Evolutionary conservation across 2,113 vertebrate genomes (phyloP), one percentile per base, ranked within the genome.

Genomic region (Oncorhynchus nerka): DNA sequence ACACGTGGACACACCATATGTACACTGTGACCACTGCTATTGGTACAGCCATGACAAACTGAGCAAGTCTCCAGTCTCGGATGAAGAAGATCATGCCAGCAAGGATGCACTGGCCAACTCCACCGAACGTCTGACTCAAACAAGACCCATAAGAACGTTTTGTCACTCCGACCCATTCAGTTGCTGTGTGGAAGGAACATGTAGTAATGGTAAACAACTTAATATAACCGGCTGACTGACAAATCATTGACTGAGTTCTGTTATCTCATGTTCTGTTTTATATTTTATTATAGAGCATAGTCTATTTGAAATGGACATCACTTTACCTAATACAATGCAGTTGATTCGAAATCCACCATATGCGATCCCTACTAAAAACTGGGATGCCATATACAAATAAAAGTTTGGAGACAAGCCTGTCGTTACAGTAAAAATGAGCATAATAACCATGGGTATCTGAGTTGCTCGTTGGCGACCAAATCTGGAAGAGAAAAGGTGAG

Each of bases 11-110:
- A 87, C 79, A 96, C 96, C 91, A 84, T 15, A 92, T 70, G 9
- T 73, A 95, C 79, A 94, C 85, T 76, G 92, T 75, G 28, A 94
- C 71, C 0, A 86, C 22, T 3, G 87, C 84, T 1, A 90, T 0
- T 0, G 91, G 91, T 0, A 61, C 78, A 0, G 91, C 88, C 20
- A 90, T 90, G 16, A 89, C 79, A 0, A 95, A 74, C 11, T 97
- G 87, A 65, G 95, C 79, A 11, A 89, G 49, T 83, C 94, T 94
- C 96, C 95, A 96, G 91, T 93, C 91, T 8, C 75, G 92, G 71
- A 96, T 55, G 0, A 79, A 83, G 0, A 94, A 97, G 62, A 94
- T 89, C 6, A 95, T 13, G 0, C 93, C 94, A 1, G 94, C 90
- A 0, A 96, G 81, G 1, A 81, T 0, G 16, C 34, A 39, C 67